Evolutionary conservation across 1,140 invertebrate species (phyloP).

Genomic region (Eufriesea mexicana): DNA sequence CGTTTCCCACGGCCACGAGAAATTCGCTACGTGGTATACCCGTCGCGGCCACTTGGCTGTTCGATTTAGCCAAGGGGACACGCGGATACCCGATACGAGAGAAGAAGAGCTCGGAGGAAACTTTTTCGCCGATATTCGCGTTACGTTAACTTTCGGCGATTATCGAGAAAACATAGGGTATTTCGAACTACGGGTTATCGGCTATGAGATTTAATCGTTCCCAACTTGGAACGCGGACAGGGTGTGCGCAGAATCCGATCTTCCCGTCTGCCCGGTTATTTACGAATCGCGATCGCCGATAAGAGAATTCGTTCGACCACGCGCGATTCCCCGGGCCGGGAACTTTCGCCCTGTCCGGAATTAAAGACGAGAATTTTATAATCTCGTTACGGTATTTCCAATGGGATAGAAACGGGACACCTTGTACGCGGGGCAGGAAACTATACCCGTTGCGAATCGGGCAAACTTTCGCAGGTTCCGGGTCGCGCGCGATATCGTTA

Average conservation of each 20-base stretch:
- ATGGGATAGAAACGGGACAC: background rate
- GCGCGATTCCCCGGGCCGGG: no score
- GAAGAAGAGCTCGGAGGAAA: background rate
- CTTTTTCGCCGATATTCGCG: constrained; percentile 13
- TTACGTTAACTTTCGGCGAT: constrained; percentile 26
- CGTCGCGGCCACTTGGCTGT: no score
- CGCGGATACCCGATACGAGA: background rate
- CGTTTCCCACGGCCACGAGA: no score
- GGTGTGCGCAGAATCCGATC: no score
- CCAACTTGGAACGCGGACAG: background rate
- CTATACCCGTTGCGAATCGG: background rate
- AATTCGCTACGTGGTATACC: no score
- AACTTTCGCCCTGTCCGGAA: background rate
- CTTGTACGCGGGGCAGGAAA: background rate
- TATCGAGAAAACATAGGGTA: constrained; percentile 17
- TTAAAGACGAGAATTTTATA: background rate
- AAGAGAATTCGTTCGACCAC: background rate
- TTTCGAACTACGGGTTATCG: constrained; percentile 6
- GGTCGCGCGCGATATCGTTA: background rate
- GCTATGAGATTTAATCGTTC: constrained; percentile 5
- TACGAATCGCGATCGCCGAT: background rate
- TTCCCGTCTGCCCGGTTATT: background rate
- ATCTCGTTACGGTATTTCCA: no score
- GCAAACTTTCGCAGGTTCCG: background rate
- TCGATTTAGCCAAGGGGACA: background rate